Conservation (phyloP, 1,140 invertebrate genomes). For the Fopius arisanus region DNA sequence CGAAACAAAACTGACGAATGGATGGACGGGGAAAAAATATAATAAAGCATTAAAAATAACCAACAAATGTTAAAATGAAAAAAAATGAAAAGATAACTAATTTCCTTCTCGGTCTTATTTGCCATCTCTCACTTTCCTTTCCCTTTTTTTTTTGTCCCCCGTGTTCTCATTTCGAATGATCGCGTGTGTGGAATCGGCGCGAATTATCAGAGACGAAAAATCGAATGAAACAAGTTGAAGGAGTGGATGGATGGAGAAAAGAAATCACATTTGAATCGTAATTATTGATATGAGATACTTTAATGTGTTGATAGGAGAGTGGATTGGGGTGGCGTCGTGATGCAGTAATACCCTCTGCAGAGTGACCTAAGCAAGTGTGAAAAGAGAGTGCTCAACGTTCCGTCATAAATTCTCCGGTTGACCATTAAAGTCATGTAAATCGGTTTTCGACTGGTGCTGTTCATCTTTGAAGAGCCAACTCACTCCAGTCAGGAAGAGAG, state of each 20-base stretch:
- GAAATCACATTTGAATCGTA: not conserved
- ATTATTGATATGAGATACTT: slow-evolving; percentile 30
- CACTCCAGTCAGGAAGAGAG: not conserved
- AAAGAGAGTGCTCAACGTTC: slow-evolving; percentile 36
- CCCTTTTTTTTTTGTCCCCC: not conserved
- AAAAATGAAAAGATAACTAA: not conserved
- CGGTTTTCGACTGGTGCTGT: slow-evolving; percentile 31
- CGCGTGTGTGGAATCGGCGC: slow-evolving; percentile 15
- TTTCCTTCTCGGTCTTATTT: not conserved
- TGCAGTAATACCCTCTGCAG: not conserved
- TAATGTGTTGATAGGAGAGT: slow-evolving; percentile 4
- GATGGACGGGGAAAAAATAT: not conserved
- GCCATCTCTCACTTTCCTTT: not conserved
- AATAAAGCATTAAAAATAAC: not conserved
- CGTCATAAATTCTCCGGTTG: slow-evolving; percentile 47
- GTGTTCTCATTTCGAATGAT: slow-evolving; percentile 25
- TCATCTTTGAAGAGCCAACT: slow-evolving; percentile 36
- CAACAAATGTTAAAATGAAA: not conserved
- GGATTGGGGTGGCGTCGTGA: not conserved
- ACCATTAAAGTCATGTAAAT: slow-evolving; percentile 55
- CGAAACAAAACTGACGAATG: not conserved
- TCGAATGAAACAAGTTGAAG: not conserved
- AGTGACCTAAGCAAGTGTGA: slow-evolving; percentile 3
- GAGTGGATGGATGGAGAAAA: not conserved
- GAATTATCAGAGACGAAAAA: not conserved